A percentile compares a stretch with the other conserved stretches of the same genome.
These are phyloP conservation scores for Hypotaenidia okinawae DNA, from an alignment of 2,797 vertebrate species.

Conservation along the genomic window DNA sequence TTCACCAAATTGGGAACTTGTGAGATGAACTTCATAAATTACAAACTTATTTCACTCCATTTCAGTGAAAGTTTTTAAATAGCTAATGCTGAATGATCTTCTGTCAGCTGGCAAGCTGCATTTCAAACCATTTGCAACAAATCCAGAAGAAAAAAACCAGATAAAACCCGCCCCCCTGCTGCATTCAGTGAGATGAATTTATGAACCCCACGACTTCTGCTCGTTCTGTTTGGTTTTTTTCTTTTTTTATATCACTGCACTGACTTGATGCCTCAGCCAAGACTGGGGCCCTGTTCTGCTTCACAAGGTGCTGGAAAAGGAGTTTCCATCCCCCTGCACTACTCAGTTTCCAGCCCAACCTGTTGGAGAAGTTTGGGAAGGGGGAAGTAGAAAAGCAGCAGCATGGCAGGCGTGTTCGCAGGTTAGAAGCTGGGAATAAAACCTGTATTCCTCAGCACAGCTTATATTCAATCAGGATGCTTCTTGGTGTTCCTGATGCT, in stretches of 20 bases:
- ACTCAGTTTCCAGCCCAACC: not conserved
- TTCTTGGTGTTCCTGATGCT: not conserved
- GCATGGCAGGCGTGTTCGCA: not conserved
- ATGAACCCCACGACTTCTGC: not conserved
- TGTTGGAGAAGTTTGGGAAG: not conserved
- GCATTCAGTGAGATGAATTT: conserved; percentile 13
- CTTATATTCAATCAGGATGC: not conserved
- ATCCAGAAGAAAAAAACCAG: not conserved
- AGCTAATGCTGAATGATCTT: conserved; percentile 12
- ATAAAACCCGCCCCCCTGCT: not conserved
- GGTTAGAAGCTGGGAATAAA: not conserved
- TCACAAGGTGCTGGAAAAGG: not conserved
- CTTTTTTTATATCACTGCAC: not conserved
- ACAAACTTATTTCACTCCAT: conserved; percentile 63
- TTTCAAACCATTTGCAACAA: conserved; percentile 35
- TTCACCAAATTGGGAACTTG: conserved; percentile 62
- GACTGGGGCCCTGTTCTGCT: not conserved
- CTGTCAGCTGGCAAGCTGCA: conserved; percentile 13
- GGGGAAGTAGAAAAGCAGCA: not conserved
- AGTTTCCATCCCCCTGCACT: not conserved
- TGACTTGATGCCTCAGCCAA: not conserved
- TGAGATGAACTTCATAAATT: conserved; percentile 76
- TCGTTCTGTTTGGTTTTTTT: not conserved
- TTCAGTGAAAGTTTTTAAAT: conserved; percentile 42
- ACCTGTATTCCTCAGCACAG: not conserved